phyloP scores from a whole-genome alignment of 2,797 vertebrate species.

The Helarctos malayanus region DNA sequence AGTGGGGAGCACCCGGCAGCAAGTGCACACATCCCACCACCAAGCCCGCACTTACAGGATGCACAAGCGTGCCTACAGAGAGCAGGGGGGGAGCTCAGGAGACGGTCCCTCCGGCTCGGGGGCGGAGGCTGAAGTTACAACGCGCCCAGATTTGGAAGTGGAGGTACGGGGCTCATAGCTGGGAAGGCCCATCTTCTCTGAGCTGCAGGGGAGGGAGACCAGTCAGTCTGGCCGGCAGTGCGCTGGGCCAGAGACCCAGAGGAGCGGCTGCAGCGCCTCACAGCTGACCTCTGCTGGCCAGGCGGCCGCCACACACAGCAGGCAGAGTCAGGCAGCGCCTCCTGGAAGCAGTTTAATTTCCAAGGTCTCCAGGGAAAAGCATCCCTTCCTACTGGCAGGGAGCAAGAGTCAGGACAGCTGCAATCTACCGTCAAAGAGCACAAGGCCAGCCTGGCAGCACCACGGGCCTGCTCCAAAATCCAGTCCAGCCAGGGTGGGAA shows the following conservation, averaged over 20 bases:
- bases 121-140: background rate
- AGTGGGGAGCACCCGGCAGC: background rate
- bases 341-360: background rate
- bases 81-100: background rate
- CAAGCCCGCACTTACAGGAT: fast-evolving
- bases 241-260: background rate
- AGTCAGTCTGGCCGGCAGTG: background rate
- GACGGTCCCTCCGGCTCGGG: background rate
- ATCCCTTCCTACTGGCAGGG: background rate
- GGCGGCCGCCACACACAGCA: too few species aligned
- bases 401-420: background rate
- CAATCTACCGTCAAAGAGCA: conserved; percentile 46
- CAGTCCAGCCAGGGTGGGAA: background rate
- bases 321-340: background rate
- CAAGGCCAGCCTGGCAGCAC: background rate
- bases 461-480: background rate
- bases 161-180: background rate
- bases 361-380: background rate
- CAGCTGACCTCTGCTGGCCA: background rate
- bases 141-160: background rate
- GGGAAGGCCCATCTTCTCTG: background rate
- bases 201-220: background rate
- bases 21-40: background rate
- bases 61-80: background rate
- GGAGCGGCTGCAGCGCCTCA: fast-evolving